Evolutionary conservation across 2,797 vertebrate species (phyloP), one percentile per base, ranked within the genome.

Genomic region (Rhincodon typus): DNA sequence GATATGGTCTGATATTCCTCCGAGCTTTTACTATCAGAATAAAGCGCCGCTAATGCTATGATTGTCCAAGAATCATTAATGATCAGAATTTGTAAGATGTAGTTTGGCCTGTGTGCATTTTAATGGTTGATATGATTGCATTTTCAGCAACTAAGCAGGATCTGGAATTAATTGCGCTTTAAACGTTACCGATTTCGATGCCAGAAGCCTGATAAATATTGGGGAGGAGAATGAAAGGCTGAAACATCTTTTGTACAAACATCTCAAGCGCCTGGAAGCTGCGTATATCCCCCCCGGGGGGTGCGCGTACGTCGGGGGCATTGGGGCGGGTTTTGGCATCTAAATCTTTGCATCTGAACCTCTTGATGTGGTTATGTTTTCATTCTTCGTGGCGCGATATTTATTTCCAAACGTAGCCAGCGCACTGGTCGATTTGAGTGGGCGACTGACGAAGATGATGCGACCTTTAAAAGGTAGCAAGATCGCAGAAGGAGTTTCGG

Each of bases 251-350:
- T 93, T 93, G 90, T 67, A 93, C 90, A 38, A 93, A 93, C 42
- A 93, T 23, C 90, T 42, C 34, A 84, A 46, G 62, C 67, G 66
- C 34, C 38, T 93, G 90, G 90, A 69, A 38, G 21, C 34, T 25
- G 62, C 62, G 62, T 67, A 93, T 69, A 93, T 67, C 17, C n/a
- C 67, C 19, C 62, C 53, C 19, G n/a, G 90, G 6, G 90, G 42
- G 19, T 69, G 90, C 90, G 90, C 69, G 62, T 93, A 69, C 90
- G 90, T 93, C 62, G 90, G 90, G 88, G 90, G n/a, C 66, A 93
- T 27, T 25, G n/a, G 66, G 90, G 90, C 90, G 90, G 90, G 90
- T 93, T 93, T 93, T 67, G n/a, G n/a, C n/a, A 93, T 93, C 90
- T 21, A 93, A 42, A 69, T 93, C 62, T 69, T 93, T 93, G 90